Percentiles rank a stretch among this genome's conserved stretches.
Conservation (phyloP, 2,888 invertebrate genomes). For the Cryptocheilus praepositus region DNA sequence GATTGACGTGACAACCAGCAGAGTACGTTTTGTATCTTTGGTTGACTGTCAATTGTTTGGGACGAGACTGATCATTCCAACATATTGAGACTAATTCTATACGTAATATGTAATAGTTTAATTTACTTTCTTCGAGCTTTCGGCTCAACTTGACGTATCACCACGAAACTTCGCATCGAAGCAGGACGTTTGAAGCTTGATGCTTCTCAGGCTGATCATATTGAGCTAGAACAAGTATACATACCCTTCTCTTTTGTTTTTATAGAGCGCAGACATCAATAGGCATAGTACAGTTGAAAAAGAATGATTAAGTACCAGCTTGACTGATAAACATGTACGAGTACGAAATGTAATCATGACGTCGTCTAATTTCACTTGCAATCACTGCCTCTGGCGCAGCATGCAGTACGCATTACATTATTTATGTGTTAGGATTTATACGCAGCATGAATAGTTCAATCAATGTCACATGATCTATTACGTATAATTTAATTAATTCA, state of each 20-base stretch:
- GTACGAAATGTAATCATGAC: conserved; percentile 33
- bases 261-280: conserved; percentile 18
- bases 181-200: conserved; percentile 53
- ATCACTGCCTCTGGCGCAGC: conserved; percentile 50
- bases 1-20: conserved; percentile 30
- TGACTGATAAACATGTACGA: conserved; percentile 31
- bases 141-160: conserved; percentile 36
- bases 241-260: conserved; percentile 40
- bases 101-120: conserved; percentile 50
- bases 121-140: conserved; percentile 43
- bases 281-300: conserved; percentile 32
- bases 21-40: conserved; percentile 28
- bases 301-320: conserved; percentile 22
- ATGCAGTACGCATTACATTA: conserved; percentile 30
- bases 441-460: not conserved
- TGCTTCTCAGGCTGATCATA: conserved; percentile 44
- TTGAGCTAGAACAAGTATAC: conserved; percentile 27
- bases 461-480: not conserved
- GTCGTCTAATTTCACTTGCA: conserved; percentile 36
- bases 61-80: conserved; percentile 60
- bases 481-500: not conserved
- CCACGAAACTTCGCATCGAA: conserved; percentile 55
- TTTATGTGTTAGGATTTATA: conserved; percentile 29
- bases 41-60: conserved; percentile 36
- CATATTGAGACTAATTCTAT: conserved; percentile 46